Evolutionary conservation across 2,797 vertebrate species (phyloP), one percentile per base, ranked within the genome.

Genomic region (Xerus rutilus): DNA sequence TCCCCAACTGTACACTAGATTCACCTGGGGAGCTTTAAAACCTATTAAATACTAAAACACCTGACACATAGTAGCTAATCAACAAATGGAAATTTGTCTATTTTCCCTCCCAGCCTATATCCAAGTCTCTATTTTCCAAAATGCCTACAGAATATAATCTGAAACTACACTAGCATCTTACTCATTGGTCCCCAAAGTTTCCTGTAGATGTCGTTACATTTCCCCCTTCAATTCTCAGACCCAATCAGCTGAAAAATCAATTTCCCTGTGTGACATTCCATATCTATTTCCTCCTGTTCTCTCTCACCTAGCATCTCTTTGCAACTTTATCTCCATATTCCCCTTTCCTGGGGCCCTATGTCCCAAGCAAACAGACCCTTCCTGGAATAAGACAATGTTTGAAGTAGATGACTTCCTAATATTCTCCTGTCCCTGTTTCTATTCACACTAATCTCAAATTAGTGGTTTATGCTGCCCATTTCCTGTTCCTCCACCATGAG

Each of bases 11-110:
- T 25, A 84, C 32, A 70, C 35, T 1, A 89, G 43, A 49, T 52
- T 73, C 15, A 52, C 49, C 28, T 9, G 45, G 35, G 73, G 72
- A 93, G 59, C 39, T 94, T 85, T 93, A 43, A 62, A 81, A 86
- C 82, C 57, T 39, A 92, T 76, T 87, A 86, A 93, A 47, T 13
- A 86, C 52, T 72, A 81, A 67, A 84, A 62, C 7, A 76, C 54
- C 72, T 72, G 92, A 65, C n/a, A 35, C 21, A 43, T 3, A n/a
- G 76, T 23, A 89, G 87, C 86, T 67, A 65, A 77, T 90, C 77
- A 64, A 77, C 57, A 74, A 5, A 28, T 3, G 10, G 10, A 72
- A n/a, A 65, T 32, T 76, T 79, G 52, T 82, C 52, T 47, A 4
- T 35, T 45, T 69, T 35, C 1, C 32, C 21, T 32, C 70, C 59